Base-by-base conservation (phyloP, 2,888 invertebrate genomes). In the Lamellibrachia satsuma region DNA sequence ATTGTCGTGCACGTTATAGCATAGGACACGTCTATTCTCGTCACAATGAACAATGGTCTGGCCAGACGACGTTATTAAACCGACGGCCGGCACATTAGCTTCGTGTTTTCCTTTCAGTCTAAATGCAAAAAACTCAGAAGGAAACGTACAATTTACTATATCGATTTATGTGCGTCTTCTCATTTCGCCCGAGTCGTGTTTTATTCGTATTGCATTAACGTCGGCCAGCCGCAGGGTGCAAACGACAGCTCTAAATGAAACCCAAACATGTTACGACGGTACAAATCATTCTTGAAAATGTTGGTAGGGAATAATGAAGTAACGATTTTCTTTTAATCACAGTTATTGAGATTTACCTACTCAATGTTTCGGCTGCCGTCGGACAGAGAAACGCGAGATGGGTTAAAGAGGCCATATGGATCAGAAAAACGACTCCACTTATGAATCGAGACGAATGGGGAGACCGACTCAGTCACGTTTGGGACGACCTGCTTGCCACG, bases 141-240 rank as follows among this genome's bases (percentile, higher is more conserved):
- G n/a, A 75, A 75, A 75, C 75, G 75, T 75, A 75, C 75, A 75
- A 75, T 75, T 75, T 75, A 75, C 75, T 75, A 4, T 75, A 75
- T 75, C 75, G 75, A 75, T 75, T 75, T 7, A 3, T 9, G 55
- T 75, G 15, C 6, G 75, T 22, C 75, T 75, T 6, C 75, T 75
- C 75, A n/a, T 22, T 75, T 75, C 22, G 75, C 75, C 75, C 75
- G 75, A 75, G 22, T 75, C 75, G 75, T 55, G 75, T 15, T 75
- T 75, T 15, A 75, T 75, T 75, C 75, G 75, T 75, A 4, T 15
- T n/a, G 75, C 4, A 75, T 75, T 22, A 75, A 75, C n/a, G 75
- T 75, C 75, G 75, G n/a, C n/a, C 75, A 75, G 22, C n/a, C 75
- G 22, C n/a, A 6, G 75, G 75, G n/a, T n/a, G 75, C n/a, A 11